These are phyloP conservation scores for Polymixis flavicincta DNA, from an alignment of 2,888 invertebrate species.

Conservation along the genomic window DNA sequence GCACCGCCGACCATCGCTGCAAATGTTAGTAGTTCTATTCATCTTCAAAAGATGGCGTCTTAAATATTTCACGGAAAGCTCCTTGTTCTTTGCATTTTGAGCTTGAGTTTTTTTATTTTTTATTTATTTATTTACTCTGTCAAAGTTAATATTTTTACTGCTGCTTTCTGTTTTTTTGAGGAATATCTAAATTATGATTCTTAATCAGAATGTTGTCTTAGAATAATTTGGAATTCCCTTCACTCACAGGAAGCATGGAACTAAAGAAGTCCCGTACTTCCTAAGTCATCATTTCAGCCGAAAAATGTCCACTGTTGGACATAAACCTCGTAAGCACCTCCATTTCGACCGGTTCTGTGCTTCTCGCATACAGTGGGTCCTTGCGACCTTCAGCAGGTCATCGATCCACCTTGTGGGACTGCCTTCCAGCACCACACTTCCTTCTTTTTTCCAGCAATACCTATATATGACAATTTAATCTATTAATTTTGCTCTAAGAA, in stretches of 20 bases:
- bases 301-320: no score
- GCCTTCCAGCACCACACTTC: no score
- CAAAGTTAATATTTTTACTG: neutral
- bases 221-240: neutral
- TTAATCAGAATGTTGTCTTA: neutral
- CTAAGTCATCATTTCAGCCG: no score
- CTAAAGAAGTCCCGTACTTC: neutral
- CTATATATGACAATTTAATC: neutral
- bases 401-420: no score
- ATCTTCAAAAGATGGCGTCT: constrained; percentile 47
- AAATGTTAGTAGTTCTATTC: constrained; percentile 12
- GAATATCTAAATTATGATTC: neutral
- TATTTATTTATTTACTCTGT: neutral
- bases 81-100: neutral
- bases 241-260: neutral
- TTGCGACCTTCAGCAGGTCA: no score
- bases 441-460: no score
- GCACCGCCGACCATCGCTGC: neutral
- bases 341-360: no score
- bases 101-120: neutral
- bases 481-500: neutral
- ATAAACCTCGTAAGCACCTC: no score
- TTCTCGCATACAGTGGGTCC: no score
- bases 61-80: neutral
- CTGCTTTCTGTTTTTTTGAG: neutral